Base-by-base conservation (phyloP, 2,888 invertebrate genomes). In the Embidobia sp. region DNA sequence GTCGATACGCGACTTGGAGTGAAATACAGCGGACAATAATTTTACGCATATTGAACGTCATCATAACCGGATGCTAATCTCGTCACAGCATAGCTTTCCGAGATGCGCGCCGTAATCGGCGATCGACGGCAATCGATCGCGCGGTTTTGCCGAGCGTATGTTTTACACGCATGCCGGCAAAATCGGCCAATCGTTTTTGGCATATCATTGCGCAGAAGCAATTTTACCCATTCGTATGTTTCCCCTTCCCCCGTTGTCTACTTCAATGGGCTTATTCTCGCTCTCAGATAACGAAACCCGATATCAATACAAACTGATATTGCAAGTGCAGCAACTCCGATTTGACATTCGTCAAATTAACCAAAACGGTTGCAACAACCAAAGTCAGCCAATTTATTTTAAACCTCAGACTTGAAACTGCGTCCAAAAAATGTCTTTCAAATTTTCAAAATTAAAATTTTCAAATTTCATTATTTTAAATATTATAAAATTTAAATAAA, bases 1-100 rank as follows among this genome's bases (percentile, higher is more conserved):
- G 70, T 55, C 63, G 79, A 76, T 78, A 78, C 59, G 72, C 69
- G 78, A 75, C 77, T 79, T 74, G 69, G 76, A 78, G 79, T 82
- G 80, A 82, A 82, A 81, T 82, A 80, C 77, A 80, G 79, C 80
- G 79, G 79, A 82, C 81, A 80, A 81, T 82, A 80, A 82, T 82
- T 82, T 81, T 80, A 75, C 80, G 78, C 75, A 77, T 74, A 78
- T 78, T 73, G 75, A 73, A 69, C 77, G 69, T 75, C 75, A 59
- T 77, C 77, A 67, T 77, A 67, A 67, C 59, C 74, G 70, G 64
- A 77, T 77, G 70, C 70, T 77, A 79, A 79, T 77, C 77, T 74
- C 46, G 66, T 72, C 51, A 57, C 42, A 22, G 59, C 66, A 53
- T n/a, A 67, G 63, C 55, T 77, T 63, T 63, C 61, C 63, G 66